Evolutionary conservation across 2,888 invertebrate species (phyloP).

Genomic region (Heliconius ismenius): DNA sequence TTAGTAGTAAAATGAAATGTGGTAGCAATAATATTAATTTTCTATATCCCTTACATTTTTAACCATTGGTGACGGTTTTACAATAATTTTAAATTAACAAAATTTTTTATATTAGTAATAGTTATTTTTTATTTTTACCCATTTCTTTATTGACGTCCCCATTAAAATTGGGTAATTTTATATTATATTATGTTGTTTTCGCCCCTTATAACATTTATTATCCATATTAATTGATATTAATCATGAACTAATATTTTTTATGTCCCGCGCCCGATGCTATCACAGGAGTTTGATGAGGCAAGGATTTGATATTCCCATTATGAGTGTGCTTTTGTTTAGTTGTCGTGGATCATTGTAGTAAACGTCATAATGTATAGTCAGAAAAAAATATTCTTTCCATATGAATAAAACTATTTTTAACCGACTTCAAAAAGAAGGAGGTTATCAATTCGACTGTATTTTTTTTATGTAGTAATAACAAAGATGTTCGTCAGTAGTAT

Average conservation of each 20-base stretch:
- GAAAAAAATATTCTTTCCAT: neutral
- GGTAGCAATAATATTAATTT: neutral
- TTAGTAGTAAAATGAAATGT: neutral
- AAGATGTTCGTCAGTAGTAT: neutral
- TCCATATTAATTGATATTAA: conserved; percentile 28
- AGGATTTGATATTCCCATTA: conserved; percentile 44
- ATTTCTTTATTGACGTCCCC: neutral
- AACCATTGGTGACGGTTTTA: conserved; percentile 9
- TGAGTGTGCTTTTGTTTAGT: conserved; percentile 50
- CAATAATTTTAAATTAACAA: neutral
- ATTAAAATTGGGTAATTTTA: neutral
- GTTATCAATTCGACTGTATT: too few species aligned
- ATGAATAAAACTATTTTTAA: too few species aligned
- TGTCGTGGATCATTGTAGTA: conserved; percentile 33
- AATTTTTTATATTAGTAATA: neutral
- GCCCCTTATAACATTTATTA: neutral
- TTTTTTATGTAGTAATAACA: too few species aligned
- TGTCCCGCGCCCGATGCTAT: conserved; percentile 53
- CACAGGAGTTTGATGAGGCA: conserved; percentile 84
- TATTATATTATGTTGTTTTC: neutral
- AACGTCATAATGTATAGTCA: conserved; percentile 32
- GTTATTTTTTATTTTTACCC: neutral
- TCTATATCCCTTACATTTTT: neutral
- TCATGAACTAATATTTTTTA: conserved; percentile 69
- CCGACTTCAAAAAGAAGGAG: too few species aligned